These are phyloP conservation scores for Gastrophysa polygoni DNA, from an alignment of 2,888 invertebrate species.

Conservation along the genomic window DNA sequence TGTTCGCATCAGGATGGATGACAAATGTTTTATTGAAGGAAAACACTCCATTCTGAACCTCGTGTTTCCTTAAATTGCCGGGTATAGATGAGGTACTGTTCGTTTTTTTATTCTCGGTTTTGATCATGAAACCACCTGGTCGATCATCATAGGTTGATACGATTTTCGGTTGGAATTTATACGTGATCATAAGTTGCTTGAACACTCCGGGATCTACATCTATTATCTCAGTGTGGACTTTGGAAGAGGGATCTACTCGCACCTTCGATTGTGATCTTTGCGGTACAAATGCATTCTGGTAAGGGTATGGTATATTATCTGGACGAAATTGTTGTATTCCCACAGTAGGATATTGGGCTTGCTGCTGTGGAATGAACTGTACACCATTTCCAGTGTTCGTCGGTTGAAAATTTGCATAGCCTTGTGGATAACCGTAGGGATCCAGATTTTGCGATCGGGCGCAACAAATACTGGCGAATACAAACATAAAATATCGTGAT, in stretches of 20 bases:
- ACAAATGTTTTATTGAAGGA: constrained; percentile 29
- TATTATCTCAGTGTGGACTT: constrained; percentile 44
- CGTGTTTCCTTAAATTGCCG: constrained; percentile 11
- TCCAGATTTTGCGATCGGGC: neutral
- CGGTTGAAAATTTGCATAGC: neutral
- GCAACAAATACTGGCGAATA: neutral
- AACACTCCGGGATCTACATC: constrained; percentile 39
- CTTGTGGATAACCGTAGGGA: neutral
- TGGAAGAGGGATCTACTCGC: constrained; percentile 32
- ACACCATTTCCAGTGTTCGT: neutral
- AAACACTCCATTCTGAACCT: constrained; percentile 17
- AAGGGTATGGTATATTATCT: neutral
- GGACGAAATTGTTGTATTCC: neutral
- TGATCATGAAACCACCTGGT: constrained; percentile 19
- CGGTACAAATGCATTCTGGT: neutral
- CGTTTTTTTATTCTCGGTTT: constrained; percentile 14
- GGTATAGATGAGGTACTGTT: constrained; percentile 21
- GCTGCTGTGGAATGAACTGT: neutral
- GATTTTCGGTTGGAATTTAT: constrained; percentile 13
- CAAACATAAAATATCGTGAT: neutral
- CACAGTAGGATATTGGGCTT: neutral
- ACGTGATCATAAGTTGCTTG: constrained; percentile 17
- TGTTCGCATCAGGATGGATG: constrained; percentile 22
- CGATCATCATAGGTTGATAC: neutral
- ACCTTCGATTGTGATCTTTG: neutral